A percentile compares a stretch with the other conserved stretches of the same genome.
These are phyloP conservation scores for Drosophila macrospina DNA, from an alignment of 2,888 invertebrate genomes.

Conservation along the genomic window DNA sequence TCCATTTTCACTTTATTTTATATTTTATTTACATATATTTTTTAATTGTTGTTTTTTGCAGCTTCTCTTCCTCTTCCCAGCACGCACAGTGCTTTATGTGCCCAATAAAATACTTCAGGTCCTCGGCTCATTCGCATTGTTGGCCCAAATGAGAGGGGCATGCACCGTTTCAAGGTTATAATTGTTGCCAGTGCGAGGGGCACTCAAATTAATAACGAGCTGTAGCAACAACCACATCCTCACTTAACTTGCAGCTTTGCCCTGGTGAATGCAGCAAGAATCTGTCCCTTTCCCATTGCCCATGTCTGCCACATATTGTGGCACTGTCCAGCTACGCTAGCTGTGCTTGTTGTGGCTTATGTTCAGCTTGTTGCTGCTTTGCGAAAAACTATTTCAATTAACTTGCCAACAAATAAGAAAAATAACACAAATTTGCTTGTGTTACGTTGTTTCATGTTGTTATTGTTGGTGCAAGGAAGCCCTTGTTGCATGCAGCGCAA, in stretches of 20 bases:
- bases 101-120: slow-evolving; percentile 50
- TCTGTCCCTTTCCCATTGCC: not conserved
- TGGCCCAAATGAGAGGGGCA: not conserved
- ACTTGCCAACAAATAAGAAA: slow-evolving; percentile 47
- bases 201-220: slow-evolving; percentile 32
- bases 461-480: not conserved
- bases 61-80: slow-evolving; percentile 25
- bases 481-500: slow-evolving; percentile 40
- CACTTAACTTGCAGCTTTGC: not conserved
- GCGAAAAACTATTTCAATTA: slow-evolving; percentile 73
- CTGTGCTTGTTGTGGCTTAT: slow-evolving; percentile 19
- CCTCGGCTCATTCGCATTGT: slow-evolving; percentile 3
- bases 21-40: slow-evolving; percentile 21
- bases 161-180: slow-evolving; percentile 39
- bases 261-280: slow-evolving; percentile 19
- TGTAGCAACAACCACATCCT: not conserved
- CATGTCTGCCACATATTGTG: not conserved
- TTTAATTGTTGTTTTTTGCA: slow-evolving; percentile 67
- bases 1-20: not conserved
- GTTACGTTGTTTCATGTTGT: slow-evolving; percentile 37
- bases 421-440: slow-evolving; percentile 48
- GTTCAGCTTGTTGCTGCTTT: slow-evolving; percentile 57
- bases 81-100: slow-evolving; percentile 66
- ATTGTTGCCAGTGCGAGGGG: slow-evolving; percentile 3
- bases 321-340: slow-evolving; percentile 4